Base-by-base conservation (phyloP, 92 coral and sea anemone species). In the Phenganax marumi region DNA sequence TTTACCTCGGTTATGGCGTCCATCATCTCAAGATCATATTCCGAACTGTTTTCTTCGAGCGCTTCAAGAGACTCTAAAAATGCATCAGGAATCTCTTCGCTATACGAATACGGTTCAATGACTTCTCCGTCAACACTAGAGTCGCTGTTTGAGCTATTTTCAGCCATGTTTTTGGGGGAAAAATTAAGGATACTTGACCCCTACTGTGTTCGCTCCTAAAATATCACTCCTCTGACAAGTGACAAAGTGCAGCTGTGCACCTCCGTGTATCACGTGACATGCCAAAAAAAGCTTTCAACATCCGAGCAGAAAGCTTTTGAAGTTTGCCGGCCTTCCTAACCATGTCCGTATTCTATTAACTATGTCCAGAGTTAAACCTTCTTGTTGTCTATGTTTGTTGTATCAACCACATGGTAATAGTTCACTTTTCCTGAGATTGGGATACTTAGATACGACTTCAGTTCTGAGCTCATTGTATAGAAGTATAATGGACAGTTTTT, bases 241-340 rank as follows among this genome's bases (percentile, higher is more conserved):
- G 21, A 33, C 43, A 33, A 33, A 33, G 43, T 5, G 8, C 12
- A 13, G 65, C 65, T 13, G 65, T 58, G 65, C 65, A 58, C 65
- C 65, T 58, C 21, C 65, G 65, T 58, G 12, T 58, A 13, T 18
- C 65, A 58, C 65, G 65, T 58, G 65, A 58, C 65, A 58, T 16
- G 2, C 18, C 16, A 54, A 54, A 54, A 51, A 12, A 54, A 58
- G 9, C 5, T 14, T 58, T 58, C 65, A 58, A 58, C 65, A 58
- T 58, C 23, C 12, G 14, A 18, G 65, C 65, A 18, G n/a, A 8
- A 58, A 13, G 12, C 65, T 23, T 58, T 58, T 58, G 65, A 58
- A 13, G 65, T 58, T 58, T 5, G 12, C 65, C 65, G 65, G 65
- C 65, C 65, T 58, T 58, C 65, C 65, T 58, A 58, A 58, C 65